Evolutionary conservation across 2,113 vertebrate genomes (phyloP).

Genomic region (Mustela lutreola): DNA sequence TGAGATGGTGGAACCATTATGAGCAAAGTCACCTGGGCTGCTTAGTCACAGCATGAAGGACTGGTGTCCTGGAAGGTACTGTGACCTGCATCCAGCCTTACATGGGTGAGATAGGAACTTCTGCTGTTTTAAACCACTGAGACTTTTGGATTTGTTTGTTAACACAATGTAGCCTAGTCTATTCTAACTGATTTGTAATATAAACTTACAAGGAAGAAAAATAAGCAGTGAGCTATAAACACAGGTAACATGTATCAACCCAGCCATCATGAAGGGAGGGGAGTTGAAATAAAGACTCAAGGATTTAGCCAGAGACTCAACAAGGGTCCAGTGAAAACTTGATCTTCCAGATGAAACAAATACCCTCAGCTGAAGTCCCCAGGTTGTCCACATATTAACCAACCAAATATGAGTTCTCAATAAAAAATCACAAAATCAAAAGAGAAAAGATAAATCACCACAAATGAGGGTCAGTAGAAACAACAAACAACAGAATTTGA

Average conservation of each 20-base stretch:
- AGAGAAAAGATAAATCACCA: neutral
- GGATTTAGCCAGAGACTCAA: neutral
- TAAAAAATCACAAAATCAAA: neutral
- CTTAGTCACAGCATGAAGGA: neutral
- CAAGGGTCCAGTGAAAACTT: neutral
- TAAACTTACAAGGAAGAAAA: neutral
- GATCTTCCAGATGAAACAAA: neutral
- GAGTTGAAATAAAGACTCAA: neutral
- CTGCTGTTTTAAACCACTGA: neutral
- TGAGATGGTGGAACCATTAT: neutral
- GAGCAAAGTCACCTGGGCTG: neutral
- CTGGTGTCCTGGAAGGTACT: neutral
- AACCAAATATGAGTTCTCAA: neutral
- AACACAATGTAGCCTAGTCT: neutral
- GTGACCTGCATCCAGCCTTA: neutral
- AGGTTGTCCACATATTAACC: neutral
- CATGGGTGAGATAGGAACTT: neutral
- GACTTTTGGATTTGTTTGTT: neutral
- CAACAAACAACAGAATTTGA: neutral
- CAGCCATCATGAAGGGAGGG: neutral
- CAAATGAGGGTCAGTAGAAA: neutral
- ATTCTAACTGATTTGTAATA: neutral
- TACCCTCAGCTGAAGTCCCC: neutral
- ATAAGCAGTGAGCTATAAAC: neutral
- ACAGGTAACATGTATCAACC: neutral